A percentile compares a stretch with the other conserved stretches of the same genome.
Conservation (phyloP, 2,888 invertebrate species). For the Pharmacophagus antenor region DNA sequence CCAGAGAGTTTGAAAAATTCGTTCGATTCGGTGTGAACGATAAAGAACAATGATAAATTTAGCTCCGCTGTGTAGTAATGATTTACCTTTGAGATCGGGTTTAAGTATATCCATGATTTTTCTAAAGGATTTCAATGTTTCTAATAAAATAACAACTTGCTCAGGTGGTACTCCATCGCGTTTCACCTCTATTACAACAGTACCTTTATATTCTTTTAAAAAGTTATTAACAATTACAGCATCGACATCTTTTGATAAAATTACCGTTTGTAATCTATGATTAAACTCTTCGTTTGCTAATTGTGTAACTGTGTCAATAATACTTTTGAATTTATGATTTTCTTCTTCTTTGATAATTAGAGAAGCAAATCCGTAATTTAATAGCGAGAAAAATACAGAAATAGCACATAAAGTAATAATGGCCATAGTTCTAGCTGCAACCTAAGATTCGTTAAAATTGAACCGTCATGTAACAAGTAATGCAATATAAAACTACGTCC, state of each 20-base stretch:
- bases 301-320: constrained; percentile 46
- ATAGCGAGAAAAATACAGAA: constrained; percentile 4
- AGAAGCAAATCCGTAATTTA: background rate
- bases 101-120: constrained; percentile 48
- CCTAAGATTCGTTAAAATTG: background rate
- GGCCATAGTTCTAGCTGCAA: constrained; percentile 4
- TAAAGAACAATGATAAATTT: constrained; percentile 52
- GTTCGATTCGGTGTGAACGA: constrained; percentile 45
- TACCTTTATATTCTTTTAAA: constrained; percentile 50
- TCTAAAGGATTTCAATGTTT: constrained; percentile 51
- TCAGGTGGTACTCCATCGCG: constrained; percentile 42
- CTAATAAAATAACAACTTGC: constrained; percentile 55
- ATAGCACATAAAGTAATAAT: background rate
- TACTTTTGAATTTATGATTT: constrained; percentile 34
- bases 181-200: constrained; percentile 51
- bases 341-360: constrained; percentile 15
- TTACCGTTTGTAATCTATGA: constrained; percentile 44
- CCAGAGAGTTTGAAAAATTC: constrained; percentile 54
- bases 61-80: constrained; percentile 50
- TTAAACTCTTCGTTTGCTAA: constrained; percentile 57
- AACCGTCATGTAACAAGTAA: constrained; percentile 8
- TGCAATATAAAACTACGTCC: constrained; percentile 6
- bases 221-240: constrained; percentile 45
- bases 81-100: constrained; percentile 56
- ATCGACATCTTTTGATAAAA: constrained; percentile 51